Conservation (phyloP, 2,797 vertebrate genomes). For the Pipistrellus nathusii region DNA sequence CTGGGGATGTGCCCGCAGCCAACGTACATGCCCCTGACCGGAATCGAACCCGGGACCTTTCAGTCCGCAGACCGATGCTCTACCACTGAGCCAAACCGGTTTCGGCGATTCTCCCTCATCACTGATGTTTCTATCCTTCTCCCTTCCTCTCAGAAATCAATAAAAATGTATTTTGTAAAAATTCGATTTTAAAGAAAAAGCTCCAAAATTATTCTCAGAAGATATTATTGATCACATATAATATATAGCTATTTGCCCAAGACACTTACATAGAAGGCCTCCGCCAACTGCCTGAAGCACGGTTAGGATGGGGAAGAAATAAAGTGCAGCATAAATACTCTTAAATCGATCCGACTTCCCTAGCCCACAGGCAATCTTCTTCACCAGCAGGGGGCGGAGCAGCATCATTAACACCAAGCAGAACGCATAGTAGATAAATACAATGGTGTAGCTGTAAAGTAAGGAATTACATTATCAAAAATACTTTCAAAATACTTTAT, state of each 20-base stretch:
- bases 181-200: constrained; percentile 19
- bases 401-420: constrained; percentile 98
- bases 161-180: no score
- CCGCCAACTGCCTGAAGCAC: constrained; percentile 97
- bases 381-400: constrained; percentile 96
- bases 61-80: no score
- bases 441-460: constrained; percentile 94
- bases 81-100: no score
- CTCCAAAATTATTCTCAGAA: not conserved
- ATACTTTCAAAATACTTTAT: not conserved
- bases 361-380: constrained; percentile 97
- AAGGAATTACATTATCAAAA: not conserved
- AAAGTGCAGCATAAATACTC: constrained; percentile 97
- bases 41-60: no score
- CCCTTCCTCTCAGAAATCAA: no score
- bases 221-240: not conserved
- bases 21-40: no score
- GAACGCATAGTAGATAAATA: constrained; percentile 98
- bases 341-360: constrained; percentile 97
- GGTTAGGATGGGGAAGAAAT: constrained; percentile 98
- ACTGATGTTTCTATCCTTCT: no score
- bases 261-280: constrained; percentile 96
- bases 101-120: no score
- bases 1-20: no score
- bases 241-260: not conserved